Evolutionary conservation across 2,113 vertebrate genomes (phyloP).

Genomic region (Hypocryptadius cinnamomeus): DNA sequence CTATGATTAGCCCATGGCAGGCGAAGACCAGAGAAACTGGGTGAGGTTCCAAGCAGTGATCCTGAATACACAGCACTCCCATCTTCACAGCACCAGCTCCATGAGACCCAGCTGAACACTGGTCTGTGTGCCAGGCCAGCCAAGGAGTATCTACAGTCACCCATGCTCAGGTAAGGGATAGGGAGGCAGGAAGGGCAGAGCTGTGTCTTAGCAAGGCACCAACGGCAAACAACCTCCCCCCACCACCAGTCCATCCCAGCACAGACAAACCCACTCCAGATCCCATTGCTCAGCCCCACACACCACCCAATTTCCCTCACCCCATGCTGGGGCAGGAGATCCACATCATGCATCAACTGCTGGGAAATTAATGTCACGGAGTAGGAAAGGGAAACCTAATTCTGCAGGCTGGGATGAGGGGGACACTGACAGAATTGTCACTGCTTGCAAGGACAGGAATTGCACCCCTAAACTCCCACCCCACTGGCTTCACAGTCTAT

Average conservation of each 20-base stretch:
- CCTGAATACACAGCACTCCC: not conserved
- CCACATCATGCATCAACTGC: rapidly evolving
- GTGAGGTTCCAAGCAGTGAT: not conserved
- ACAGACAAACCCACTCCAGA: not conserved
- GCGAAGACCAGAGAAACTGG: not conserved
- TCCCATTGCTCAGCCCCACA: not conserved
- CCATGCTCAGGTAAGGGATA: not conserved
- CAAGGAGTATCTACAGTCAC: not conserved
- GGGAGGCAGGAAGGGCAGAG: not conserved
- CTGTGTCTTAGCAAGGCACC: not conserved
- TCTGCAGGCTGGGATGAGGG: not conserved
- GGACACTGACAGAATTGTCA: not conserved
- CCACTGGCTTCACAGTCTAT: not conserved
- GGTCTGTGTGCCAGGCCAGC: not conserved
- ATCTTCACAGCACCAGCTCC: not conserved
- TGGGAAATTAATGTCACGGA: not conserved
- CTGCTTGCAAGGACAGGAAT: not conserved
- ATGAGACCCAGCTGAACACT: not conserved
- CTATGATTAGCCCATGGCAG: rapidly evolving
- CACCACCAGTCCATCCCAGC: not conserved
- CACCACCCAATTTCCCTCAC: not conserved
- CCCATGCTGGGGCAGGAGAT: not conserved
- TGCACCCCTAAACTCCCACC: not conserved
- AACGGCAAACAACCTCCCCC: not conserved
- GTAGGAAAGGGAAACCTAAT: not conserved